Base-by-base conservation (phyloP, 2,113 vertebrate genomes). In the Thamnophis sirtalis region DNA sequence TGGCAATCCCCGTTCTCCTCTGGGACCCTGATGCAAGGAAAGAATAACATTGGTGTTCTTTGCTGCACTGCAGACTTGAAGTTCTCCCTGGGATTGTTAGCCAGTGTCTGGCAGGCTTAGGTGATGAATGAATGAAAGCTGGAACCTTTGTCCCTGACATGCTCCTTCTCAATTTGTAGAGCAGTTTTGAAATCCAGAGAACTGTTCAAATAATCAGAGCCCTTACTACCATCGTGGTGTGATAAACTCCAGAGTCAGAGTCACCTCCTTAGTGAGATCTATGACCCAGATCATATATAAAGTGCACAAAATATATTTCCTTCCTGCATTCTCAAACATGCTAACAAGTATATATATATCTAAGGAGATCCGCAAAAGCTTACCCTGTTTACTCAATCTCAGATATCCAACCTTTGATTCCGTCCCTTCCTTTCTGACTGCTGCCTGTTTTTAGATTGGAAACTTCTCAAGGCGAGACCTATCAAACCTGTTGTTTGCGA, bases 1-100 rank as follows among this genome's bases (percentile, higher is more conserved):
- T 0, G 97, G 95, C 87, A 96, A 92, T 55, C 99, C 99, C 0
- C 96, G 94, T 73, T 99, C 99, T 4, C 99, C 99, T 98, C 99
- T 98, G 19, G 98, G 97, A 60, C 99, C 99, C 99, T 99, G 94
- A 0, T 38, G 92, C 26, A 0, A 94, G 92, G 1, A 93, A 17
- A 90, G 0, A 15, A 89, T 28, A 93, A 85, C 21, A 19, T 10
- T 88, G 88, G 10, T 15, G 8, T 9, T 5, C 13, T 28, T 86
- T 68, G 17, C 9, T 13, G 54, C 38, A 48, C 6, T 13, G 9
- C 17, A n/a, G n/a, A 19, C 22, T 13, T 10, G 7, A n/a, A 24
- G 9, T 33, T 55, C 55, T 53, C 50, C 22, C 38, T 84, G 50
- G 17, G 51, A 28, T 48, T 7, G 33, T 1, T 17, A 56, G 73